phyloP scores from a whole-genome alignment of 2,888 invertebrate genomes.

The Osmoderma eremita region DNA sequence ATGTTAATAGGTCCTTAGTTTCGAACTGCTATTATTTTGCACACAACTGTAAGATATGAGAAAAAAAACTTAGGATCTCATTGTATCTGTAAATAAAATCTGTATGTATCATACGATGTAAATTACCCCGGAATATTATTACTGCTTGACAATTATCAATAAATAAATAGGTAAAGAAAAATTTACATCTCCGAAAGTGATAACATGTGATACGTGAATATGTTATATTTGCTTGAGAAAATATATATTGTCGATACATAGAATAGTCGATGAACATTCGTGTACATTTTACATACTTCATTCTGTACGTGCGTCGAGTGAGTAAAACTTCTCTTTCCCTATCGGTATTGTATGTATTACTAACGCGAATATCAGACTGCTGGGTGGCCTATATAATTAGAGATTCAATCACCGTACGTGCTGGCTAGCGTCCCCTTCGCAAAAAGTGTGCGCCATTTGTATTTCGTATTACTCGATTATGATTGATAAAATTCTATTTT shows the following conservation, averaged over 20 bases:
- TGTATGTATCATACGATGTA: too few species aligned
- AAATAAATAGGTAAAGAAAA: background rate
- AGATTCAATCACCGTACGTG: background rate
- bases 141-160: too few species aligned
- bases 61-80: too few species aligned
- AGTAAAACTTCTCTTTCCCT: background rate
- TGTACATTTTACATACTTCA: background rate
- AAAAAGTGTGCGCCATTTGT: background rate
- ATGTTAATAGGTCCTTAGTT: too few species aligned
- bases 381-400: conserved; percentile 20
- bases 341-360: background rate
- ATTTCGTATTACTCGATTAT: background rate
- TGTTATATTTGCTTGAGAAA: conserved; percentile 26
- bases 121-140: too few species aligned
- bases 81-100: too few species aligned
- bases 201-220: conserved; percentile 28
- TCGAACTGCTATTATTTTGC: too few species aligned
- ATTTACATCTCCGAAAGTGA: conserved; percentile 19
- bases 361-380: conserved; percentile 15
- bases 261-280: background rate
- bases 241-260: conserved; percentile 12
- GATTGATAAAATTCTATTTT: background rate
- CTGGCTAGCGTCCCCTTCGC: background rate
- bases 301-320: background rate
- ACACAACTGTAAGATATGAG: too few species aligned